Percentiles rank a stretch among this genome's conserved stretches.
Evolutionary conservation across 1,140 invertebrate genomes (phyloP).

Genomic region (Chironomus striatipennis): DNA sequence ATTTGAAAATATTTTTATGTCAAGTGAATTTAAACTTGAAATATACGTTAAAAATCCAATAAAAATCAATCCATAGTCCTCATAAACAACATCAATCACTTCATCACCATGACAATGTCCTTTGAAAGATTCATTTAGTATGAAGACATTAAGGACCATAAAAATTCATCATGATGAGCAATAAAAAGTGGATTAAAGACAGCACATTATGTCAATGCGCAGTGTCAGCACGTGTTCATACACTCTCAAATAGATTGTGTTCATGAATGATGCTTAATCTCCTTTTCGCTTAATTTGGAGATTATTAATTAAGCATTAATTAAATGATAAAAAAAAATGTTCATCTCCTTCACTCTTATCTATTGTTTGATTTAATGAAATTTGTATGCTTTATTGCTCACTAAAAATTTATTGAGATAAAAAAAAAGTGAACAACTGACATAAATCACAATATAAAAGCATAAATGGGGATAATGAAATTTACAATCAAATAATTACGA

Average conservation of each 20-base stretch:
- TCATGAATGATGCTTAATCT: not conserved
- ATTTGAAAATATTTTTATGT: too few species aligned
- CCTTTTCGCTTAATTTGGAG: not conserved
- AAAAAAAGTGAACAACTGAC: not conserved
- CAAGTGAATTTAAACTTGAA: too few species aligned
- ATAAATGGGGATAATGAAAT: slow-evolving; percentile 14
- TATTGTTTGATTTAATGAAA: not conserved
- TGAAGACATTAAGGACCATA: not conserved
- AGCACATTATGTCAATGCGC: not conserved
- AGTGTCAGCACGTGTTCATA: not conserved
- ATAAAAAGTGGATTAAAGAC: slow-evolving; percentile 22
- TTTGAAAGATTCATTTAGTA: not conserved
- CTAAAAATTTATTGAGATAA: not conserved
- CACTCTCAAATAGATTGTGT: too few species aligned
- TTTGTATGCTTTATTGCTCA: slow-evolving; percentile 7
- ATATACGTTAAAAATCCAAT: too few species aligned
- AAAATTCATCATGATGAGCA: slow-evolving; percentile 21
- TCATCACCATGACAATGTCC: too few species aligned
- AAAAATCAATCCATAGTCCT: too few species aligned
- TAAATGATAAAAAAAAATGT: not conserved
- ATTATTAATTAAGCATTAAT: slow-evolving; percentile 15
- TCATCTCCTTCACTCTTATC: too few species aligned
- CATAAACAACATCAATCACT: too few species aligned
- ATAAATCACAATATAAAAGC: slow-evolving; percentile 2
- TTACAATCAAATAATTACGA: slow-evolving; percentile 14